phyloP scores from a whole-genome alignment of 2,888 invertebrate species.

The Apodemia duryi region DNA sequence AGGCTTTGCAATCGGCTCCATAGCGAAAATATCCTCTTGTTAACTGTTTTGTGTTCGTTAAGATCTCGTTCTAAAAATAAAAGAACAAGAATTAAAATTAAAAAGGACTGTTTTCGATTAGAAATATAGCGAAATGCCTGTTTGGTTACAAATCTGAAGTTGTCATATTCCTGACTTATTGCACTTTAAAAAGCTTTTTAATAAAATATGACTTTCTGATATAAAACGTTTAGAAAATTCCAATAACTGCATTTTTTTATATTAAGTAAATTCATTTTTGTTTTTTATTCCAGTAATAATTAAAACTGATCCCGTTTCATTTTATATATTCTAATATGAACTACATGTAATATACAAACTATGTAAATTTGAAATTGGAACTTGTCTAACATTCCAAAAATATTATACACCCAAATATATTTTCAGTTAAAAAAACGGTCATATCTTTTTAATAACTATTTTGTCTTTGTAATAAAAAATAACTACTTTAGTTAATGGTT shows the following conservation, averaged over 20 bases:
- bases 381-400: conserved; percentile 7
- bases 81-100: no score
- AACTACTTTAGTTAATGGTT: neutral
- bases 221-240: no score
- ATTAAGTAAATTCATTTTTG: neutral
- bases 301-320: neutral
- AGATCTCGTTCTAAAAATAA: conserved; percentile 42
- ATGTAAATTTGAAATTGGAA: neutral
- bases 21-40: conserved; percentile 65
- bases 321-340: conserved; percentile 5
- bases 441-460: neutral
- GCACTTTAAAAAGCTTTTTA: no score
- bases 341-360: neutral
- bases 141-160: no score
- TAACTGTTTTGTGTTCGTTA: conserved; percentile 46
- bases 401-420: neutral
- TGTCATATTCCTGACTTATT: no score
- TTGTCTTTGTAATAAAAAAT: neutral
- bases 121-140: no score
- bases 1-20: conserved; percentile 69
- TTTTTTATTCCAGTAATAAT: conserved; percentile 1
- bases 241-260: neutral
- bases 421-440: neutral
- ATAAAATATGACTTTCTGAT: no score
- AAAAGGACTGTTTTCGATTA: no score